Evolutionary conservation across 2,113 vertebrate species (phyloP).

Genomic region (Apaloderma vittatum): DNA sequence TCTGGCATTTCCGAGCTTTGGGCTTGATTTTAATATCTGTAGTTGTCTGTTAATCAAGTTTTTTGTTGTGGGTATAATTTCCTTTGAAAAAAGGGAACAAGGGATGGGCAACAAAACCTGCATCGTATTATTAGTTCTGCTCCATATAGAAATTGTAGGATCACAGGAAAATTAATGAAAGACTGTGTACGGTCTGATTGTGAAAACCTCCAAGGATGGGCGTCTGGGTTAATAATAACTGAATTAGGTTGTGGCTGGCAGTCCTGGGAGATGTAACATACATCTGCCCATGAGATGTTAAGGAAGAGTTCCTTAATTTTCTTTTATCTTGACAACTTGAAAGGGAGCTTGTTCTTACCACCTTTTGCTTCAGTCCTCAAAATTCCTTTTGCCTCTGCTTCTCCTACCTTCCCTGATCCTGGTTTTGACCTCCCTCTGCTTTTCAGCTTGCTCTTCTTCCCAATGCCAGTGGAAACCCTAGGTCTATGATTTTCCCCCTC

Average conservation of each 20-base stretch:
- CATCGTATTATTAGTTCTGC: not conserved
- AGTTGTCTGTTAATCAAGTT: not conserved
- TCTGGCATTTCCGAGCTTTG: not conserved
- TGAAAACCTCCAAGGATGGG: not conserved
- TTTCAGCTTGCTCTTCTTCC: not conserved
- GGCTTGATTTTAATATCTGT: not conserved
- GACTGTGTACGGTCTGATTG: not conserved
- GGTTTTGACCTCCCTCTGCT: not conserved
- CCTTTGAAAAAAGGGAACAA: not conserved
- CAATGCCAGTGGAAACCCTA: accelerated
- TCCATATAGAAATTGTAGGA: not conserved
- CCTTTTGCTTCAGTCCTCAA: accelerated
- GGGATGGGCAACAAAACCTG: not conserved
- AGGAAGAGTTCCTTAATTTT: not conserved
- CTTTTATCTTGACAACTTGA: not conserved
- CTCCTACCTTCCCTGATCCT: not conserved
- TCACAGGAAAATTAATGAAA: not conserved
- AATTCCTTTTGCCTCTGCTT: not conserved
- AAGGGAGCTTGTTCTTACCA: not conserved
- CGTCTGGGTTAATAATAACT: not conserved
- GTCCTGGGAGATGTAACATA: not conserved
- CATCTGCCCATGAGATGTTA: not conserved
- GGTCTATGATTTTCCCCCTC: not conserved
- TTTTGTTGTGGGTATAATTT: not conserved
- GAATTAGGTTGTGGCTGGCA: not conserved